Conservation (phyloP, 2,888 invertebrate genomes). For the Venustoraphidia nigricollis region DNA sequence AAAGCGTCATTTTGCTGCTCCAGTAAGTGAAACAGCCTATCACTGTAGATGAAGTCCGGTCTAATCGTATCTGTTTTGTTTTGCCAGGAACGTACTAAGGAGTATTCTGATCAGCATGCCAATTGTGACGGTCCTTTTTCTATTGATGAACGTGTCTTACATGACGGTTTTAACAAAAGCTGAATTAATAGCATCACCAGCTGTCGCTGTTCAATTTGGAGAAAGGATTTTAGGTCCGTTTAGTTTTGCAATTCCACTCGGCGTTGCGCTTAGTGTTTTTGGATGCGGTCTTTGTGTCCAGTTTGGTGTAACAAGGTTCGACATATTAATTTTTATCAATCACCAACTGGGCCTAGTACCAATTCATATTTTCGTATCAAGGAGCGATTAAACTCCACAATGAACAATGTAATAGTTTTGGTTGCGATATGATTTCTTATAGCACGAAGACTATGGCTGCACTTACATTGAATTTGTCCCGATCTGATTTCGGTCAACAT, state of each 20-base stretch:
- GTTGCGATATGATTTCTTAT: too few species aligned
- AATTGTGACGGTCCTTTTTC: slow-evolving; percentile 61
- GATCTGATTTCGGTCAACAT: too few species aligned
- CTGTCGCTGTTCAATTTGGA: slow-evolving; percentile 68
- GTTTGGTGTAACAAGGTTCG: slow-evolving; percentile 52
- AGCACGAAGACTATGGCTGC: too few species aligned
- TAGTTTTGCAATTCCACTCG: slow-evolving; percentile 53
- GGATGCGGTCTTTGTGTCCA: slow-evolving; percentile 66
- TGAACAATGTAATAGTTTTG: too few species aligned
- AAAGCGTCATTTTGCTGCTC: too few species aligned
- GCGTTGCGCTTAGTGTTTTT: slow-evolving; percentile 63
- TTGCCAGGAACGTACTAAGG: slow-evolving; percentile 57
- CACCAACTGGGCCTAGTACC: too few species aligned
- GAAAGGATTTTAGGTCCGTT: slow-evolving; percentile 46
- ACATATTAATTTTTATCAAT: not conserved
- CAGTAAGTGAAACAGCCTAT: too few species aligned
- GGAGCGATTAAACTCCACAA: too few species aligned
- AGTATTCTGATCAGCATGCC: slow-evolving; percentile 73
- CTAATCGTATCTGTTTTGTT: not conserved
- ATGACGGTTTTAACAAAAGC: slow-evolving; percentile 59
- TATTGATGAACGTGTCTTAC: slow-evolving; percentile 76
- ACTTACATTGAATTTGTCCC: too few species aligned
- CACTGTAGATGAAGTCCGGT: too few species aligned
- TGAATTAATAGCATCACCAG: slow-evolving; percentile 57
- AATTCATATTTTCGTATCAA: too few species aligned